phyloP scores from a whole-genome alignment of 2,888 invertebrate genomes.

The Amphipyra berbera region DNA sequence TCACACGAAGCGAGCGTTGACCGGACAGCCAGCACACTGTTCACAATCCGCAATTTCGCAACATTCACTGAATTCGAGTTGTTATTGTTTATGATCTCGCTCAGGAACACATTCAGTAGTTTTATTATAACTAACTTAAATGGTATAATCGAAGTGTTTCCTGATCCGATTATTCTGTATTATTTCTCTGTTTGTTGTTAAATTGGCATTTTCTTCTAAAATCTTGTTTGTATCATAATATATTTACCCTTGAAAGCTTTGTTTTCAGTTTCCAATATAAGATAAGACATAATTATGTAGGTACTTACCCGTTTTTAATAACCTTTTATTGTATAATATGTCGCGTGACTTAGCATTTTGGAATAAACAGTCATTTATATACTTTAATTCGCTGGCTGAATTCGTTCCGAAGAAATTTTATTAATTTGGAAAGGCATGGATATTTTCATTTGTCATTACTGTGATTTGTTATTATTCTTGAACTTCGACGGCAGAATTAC shows the following conservation, averaged over 20 bases:
- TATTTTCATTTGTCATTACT: neutral
- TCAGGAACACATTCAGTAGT: constrained; percentile 44
- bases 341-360: constrained; percentile 6
- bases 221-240: neutral
- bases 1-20: constrained; percentile 67
- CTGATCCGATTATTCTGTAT: constrained; percentile 32
- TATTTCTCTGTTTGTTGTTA: constrained; percentile 6
- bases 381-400: constrained; percentile 2
- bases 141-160: constrained; percentile 43
- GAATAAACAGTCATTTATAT: neutral
- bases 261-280: neutral
- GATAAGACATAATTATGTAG: neutral
- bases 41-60: constrained; percentile 63
- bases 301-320: constrained; percentile 1
- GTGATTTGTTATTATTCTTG: neutral
- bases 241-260: no score
- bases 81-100: constrained; percentile 44
- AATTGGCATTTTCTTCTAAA: neutral
- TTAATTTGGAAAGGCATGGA: neutral
- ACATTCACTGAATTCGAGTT: constrained; percentile 46
- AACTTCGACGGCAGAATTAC: no score
- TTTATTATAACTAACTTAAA: constrained; percentile 29
- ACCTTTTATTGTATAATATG: constrained; percentile 6
- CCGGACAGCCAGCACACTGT: constrained; percentile 59
- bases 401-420: constrained; percentile 12